These are phyloP conservation scores for Hoplodrina ambigua DNA, from an alignment of 2,888 invertebrate genomes.

Conservation along the genomic window DNA sequence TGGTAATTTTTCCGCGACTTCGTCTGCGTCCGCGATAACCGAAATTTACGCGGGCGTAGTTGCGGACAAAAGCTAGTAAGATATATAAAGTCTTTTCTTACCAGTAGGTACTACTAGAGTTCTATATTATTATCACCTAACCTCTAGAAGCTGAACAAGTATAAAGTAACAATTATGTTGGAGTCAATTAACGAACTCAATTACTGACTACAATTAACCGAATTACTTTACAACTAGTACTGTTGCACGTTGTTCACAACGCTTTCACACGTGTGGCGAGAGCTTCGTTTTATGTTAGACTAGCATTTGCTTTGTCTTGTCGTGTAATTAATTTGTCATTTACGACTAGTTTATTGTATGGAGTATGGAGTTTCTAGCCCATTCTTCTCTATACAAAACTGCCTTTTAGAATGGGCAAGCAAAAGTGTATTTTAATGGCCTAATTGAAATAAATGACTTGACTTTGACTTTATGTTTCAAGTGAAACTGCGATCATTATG, in stretches of 20 bases:
- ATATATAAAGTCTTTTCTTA: not conserved
- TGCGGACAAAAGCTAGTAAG: too few relatives aligned
- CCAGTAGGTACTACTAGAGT: not conserved
- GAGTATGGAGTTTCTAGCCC: not conserved
- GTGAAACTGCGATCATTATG: not conserved
- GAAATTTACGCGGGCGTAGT: too few relatives aligned
- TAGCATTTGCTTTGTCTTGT: conserved; percentile 33
- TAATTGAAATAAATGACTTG: too few relatives aligned
- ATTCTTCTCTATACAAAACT: too few relatives aligned
- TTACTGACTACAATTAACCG: conserved; percentile 44
- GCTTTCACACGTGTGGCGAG: conserved; percentile 18
- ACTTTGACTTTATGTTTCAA: not conserved
- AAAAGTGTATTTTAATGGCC: too few relatives aligned
- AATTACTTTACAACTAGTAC: conserved; percentile 47
- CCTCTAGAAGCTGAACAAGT: conserved; percentile 3
- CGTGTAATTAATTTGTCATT: conserved; percentile 22
- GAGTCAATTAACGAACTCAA: conserved; percentile 42
- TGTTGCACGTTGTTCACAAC: conserved; percentile 1
- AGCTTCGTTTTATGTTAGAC: conserved; percentile 17
- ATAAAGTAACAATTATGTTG: conserved; percentile 29
- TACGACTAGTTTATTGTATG: conserved; percentile 1
- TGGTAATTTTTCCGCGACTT: too few relatives aligned
- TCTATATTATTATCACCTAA: conserved; percentile 2
- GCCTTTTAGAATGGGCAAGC: too few relatives aligned
- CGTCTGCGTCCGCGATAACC: too few relatives aligned